Conservation (phyloP, 2,888 invertebrate species). For the Drosophila testacea region DNA sequence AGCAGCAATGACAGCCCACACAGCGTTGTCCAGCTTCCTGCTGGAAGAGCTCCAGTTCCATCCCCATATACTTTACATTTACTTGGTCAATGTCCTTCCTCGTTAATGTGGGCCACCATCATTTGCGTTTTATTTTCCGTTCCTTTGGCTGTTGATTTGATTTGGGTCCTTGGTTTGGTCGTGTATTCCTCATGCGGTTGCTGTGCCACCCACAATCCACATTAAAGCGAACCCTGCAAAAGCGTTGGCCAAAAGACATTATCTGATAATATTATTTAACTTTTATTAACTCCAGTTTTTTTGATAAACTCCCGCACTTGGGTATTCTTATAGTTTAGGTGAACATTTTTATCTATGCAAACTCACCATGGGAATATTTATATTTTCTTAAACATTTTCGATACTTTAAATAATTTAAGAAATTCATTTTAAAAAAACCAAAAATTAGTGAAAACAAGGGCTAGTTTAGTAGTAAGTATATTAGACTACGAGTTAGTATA, state of each 20-base stretch:
- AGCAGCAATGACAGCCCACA: conserved; percentile 23
- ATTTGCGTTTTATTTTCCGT: conserved; percentile 39
- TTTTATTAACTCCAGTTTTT: conserved; percentile 49
- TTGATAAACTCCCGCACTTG: conserved; percentile 6
- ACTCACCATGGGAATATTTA: conserved; percentile 19
- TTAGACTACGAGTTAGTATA: conserved; percentile 9
- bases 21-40: conserved; percentile 46
- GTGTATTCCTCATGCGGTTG: conserved; percentile 5
- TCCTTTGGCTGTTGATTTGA: conserved; percentile 63
- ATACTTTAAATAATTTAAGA: neutral
- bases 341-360: conserved; percentile 40
- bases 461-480: no score
- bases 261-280: conserved; percentile 68
- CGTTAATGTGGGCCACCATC: conserved; percentile 50
- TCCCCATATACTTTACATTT: conserved; percentile 15
- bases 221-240: conserved; percentile 54
- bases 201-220: conserved; percentile 26
- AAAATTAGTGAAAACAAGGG: conserved; percentile 6
- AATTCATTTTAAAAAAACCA: neutral
- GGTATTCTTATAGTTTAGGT: conserved; percentile 18
- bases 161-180: conserved; percentile 52
- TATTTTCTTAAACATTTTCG: neutral
- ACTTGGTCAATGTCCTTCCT: conserved; percentile 54
- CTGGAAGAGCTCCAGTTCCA: conserved; percentile 21
- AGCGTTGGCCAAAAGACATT: conserved; percentile 57